phyloP scores from a whole-genome alignment of 2,888 invertebrate species.

The Nomada ruficornis region DNA sequence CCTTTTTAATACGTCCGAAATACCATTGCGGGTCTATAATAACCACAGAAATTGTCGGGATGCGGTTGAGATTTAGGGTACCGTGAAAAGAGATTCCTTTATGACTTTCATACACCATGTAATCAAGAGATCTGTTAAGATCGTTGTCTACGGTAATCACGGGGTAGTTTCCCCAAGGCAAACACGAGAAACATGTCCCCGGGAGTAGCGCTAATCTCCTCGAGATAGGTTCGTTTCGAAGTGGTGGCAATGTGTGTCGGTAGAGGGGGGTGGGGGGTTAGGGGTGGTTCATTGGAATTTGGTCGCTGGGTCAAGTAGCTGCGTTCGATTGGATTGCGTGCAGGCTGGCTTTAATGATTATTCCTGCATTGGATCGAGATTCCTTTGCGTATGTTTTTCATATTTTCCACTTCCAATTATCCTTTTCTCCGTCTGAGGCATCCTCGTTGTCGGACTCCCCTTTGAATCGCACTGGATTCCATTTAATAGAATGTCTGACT shows the following conservation, averaged over 20 bases:
- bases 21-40: no score
- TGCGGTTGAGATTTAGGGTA: no score
- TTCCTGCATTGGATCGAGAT: conserved; percentile 36
- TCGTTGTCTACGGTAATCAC: conserved; percentile 36
- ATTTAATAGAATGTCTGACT: background rate
- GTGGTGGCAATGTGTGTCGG: conserved; percentile 49
- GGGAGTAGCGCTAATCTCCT: conserved; percentile 62
- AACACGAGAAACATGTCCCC: conserved; percentile 47
- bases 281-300: conserved; percentile 79
- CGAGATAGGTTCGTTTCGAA: conserved; percentile 51
- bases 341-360: conserved; percentile 64
- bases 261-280: conserved; percentile 18
- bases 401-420: conserved; percentile 7
- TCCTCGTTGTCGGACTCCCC: background rate
- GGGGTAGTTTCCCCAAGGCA: conserved; percentile 39
- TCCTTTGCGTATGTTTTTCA: conserved; percentile 1
- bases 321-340: conserved; percentile 79
- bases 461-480: background rate
- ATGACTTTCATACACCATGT: background rate
- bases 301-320: conserved; percentile 78
- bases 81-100: background rate
- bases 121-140: conserved; percentile 5
- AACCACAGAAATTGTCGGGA: background rate
- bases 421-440: background rate
- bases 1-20: no score